Conservation (phyloP, 1,140 invertebrate genomes). For the Ceratoteleas bidentatus region DNA sequence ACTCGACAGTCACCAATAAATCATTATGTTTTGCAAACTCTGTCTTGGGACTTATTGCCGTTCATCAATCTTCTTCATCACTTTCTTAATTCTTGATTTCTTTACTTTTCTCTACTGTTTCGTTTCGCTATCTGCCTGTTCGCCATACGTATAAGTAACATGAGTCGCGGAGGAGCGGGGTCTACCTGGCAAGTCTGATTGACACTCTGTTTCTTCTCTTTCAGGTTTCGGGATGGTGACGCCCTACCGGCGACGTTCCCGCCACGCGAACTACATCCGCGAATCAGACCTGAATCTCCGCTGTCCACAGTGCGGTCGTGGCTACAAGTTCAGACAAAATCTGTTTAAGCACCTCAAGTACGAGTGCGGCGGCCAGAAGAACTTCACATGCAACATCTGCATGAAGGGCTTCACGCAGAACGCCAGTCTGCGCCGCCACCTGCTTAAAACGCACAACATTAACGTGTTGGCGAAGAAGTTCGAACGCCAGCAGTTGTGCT, state of each 20-base stretch:
- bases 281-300: constrained; percentile 64
- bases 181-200: constrained; percentile 1
- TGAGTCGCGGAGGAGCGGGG: neutral
- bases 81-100: too few relatives aligned
- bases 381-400: constrained; percentile 81
- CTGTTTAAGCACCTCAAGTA: constrained; percentile 81
- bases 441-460: constrained; percentile 72
- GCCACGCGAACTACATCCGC: constrained; percentile 66
- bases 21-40: constrained; percentile 33
- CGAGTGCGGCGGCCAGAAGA: constrained; percentile 81
- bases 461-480: constrained; percentile 63
- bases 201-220: constrained; percentile 61
- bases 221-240: constrained; percentile 36
- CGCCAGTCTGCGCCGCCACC: constrained; percentile 73
- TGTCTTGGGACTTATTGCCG: constrained; percentile 15
- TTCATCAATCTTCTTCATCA: too few relatives aligned
- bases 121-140: constrained; percentile 8
- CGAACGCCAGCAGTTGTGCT: constrained; percentile 27
- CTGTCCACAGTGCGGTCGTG: constrained; percentile 79
- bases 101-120: constrained; percentile 3
- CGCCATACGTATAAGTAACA: too few relatives aligned
- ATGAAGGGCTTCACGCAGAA: constrained; percentile 78
- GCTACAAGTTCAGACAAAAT: constrained; percentile 77
- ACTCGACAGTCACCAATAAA: constrained; percentile 30
- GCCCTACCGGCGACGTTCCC: constrained; percentile 56